phyloP scores from a whole-genome alignment of 2,888 invertebrate species.

The Corythucha ciliata region DNA sequence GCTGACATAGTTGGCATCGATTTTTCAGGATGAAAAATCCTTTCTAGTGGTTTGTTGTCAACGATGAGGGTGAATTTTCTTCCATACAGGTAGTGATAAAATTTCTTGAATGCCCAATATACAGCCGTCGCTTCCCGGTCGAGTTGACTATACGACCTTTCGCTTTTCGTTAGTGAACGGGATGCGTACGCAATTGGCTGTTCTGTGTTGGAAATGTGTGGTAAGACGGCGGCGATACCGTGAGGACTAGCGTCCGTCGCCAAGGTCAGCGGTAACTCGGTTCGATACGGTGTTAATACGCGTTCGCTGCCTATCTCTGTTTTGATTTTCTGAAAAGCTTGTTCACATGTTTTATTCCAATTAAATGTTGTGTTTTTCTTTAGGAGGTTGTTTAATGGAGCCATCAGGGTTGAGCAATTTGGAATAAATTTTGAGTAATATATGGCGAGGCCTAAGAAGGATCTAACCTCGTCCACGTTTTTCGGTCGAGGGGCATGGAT shows the following conservation, averaged over 20 bases:
- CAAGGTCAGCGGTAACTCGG: constrained; percentile 14
- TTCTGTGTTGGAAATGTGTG: constrained; percentile 11
- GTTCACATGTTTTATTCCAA: constrained; percentile 20
- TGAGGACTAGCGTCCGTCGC: constrained; percentile 23
- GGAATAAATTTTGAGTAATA: constrained; percentile 39
- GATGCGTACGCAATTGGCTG: constrained; percentile 8
- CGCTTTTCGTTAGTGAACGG: background rate
- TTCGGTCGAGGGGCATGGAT: constrained; percentile 31
- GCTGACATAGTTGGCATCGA: constrained; percentile 13
- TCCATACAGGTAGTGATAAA: constrained; percentile 20
- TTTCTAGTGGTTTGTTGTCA: constrained; percentile 22
- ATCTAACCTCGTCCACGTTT: constrained; percentile 35
- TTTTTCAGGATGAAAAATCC: constrained; percentile 18
- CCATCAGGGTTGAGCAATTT: constrained; percentile 36
- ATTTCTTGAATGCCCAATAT: constrained; percentile 14
- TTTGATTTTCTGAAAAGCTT: background rate
- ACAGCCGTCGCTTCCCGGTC: constrained; percentile 26
- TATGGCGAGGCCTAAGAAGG: constrained; percentile 39
- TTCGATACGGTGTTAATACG: constrained; percentile 11
- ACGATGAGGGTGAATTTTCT: constrained; percentile 21
- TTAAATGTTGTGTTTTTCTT: constrained; percentile 23
- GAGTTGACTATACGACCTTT: background rate
- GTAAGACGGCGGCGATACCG: constrained; percentile 13
- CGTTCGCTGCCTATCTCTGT: constrained; percentile 16
- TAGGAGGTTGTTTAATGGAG: constrained; percentile 37